These are phyloP conservation scores for Drosophila kohkoa DNA, from an alignment of 1,140 invertebrate species.

Conservation along the genomic window DNA sequence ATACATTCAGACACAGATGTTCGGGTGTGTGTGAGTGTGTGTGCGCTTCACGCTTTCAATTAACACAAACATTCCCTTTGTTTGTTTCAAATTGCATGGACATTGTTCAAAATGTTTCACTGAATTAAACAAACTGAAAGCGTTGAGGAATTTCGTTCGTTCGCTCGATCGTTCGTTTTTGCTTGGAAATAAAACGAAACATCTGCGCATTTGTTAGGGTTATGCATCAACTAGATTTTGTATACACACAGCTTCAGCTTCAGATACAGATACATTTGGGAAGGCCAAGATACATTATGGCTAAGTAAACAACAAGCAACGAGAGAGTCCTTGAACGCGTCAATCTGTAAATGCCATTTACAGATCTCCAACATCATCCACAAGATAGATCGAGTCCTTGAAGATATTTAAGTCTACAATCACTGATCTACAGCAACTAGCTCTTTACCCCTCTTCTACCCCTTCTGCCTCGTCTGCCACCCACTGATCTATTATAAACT, in stretches of 20 bases:
- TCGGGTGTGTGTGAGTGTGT: constrained; percentile 40
- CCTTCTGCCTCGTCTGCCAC: neutral
- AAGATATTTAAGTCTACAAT: neutral
- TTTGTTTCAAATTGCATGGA: constrained; percentile 81
- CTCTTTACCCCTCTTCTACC: too few relatives aligned
- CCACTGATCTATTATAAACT: constrained; percentile 14
- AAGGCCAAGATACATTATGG: constrained; percentile 29
- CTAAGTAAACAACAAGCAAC: constrained; percentile 5
- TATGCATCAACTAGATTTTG: constrained; percentile 72
- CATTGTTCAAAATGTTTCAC: constrained; percentile 80
- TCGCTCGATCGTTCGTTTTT: constrained; percentile 30
- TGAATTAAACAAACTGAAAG: constrained; percentile 67
- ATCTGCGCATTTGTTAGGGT: constrained; percentile 76
- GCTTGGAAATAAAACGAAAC: constrained; percentile 69
- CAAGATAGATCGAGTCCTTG: constrained; percentile 15
- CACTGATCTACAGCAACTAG: neutral
- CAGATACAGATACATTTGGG: neutral
- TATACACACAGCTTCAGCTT: constrained; percentile 23
- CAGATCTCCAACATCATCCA: neutral
- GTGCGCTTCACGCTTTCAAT: constrained; percentile 79
- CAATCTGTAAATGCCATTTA: constrained; percentile 2
- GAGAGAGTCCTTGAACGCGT: constrained; percentile 6
- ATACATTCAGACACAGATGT: neutral
- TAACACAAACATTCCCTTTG: constrained; percentile 82
- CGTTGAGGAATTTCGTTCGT: constrained; percentile 68